phyloP scores from a whole-genome alignment of 1,140 invertebrate genomes.

The Conopomorpha cramerella region DNA sequence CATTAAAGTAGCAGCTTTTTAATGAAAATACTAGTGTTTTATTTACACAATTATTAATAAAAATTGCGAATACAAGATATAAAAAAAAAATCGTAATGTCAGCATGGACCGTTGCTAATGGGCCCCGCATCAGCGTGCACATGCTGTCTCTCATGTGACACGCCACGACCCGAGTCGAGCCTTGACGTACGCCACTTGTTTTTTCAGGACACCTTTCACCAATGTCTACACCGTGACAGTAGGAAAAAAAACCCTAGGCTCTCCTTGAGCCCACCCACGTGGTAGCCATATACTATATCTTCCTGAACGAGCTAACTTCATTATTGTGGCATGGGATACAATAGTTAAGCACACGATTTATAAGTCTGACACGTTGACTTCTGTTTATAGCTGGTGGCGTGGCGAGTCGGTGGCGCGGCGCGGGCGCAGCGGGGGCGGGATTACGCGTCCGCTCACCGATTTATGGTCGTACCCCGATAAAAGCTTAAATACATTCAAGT shows the following conservation, averaged over 20 bases:
- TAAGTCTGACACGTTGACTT: constrained; percentile 58
- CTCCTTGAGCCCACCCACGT: constrained; percentile 48
- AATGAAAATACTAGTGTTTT: no score
- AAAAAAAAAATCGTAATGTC: no score
- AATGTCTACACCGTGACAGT: no score
- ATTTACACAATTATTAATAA: no score
- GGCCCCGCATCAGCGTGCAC: no score
- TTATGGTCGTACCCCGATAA: constrained; percentile 52
- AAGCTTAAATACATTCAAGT: constrained; percentile 53
- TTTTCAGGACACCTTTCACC: constrained; percentile 49
- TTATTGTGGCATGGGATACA: constrained; percentile 60
- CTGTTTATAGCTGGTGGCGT: constrained; percentile 55
- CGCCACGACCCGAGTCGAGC: no score
- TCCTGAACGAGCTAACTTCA: constrained; percentile 57
- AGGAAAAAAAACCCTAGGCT: no score
- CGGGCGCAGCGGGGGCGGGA: constrained; percentile 31
- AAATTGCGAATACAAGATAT: no score
- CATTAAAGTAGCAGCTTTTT: no score
- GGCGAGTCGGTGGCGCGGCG: no score
- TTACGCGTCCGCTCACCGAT: constrained; percentile 51
- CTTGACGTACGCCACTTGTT: constrained; percentile 35
- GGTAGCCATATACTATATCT: constrained; percentile 50
- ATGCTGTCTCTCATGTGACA: no score
- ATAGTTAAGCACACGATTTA: constrained; percentile 60
- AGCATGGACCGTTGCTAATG: no score